Base-by-base conservation (phyloP, 2,888 invertebrate species). In the Drosophila pegasa region DNA sequence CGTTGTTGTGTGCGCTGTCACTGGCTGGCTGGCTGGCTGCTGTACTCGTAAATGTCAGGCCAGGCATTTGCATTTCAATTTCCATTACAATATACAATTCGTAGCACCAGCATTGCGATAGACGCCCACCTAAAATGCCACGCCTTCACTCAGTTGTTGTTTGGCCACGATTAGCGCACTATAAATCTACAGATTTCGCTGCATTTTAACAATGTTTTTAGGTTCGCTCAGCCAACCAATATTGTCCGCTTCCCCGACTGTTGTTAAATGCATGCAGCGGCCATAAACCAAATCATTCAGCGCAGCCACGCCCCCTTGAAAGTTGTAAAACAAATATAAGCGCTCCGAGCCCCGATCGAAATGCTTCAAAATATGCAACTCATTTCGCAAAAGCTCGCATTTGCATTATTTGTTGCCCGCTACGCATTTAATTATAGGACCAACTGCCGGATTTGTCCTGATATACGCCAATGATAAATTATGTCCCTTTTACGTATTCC, bases 121-220 rank as follows among this genome's bases (percentile, higher is more conserved):
- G 67, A 60, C 78, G 69, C 75, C 78, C 75, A 70, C 75, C 78
- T 60, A 77, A 72, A 57, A 14, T 59, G 66, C 27, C 45, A 63
- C 43, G 38, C 62, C 66, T 40, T 16, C 22, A 37, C 60, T 57
- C 48, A 57, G 41, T 64, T 84, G 61, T 65, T 73, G 84, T 83
- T 88, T 83, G 83, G 88, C 87, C 75, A 86, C 89, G 80, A 90
- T 90, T 90, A 88, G 81, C 81, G 88, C 55, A 77, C 80, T 76
- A 89, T 89, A 89, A 89, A 89, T 90, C 85, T 81, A 72, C 66
- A 78, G 87, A 86, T 84, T 80, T 82, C 80, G 84, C 76, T 75
- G 73, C 75, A 85, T 88, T 88, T 87, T 87, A 84, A 77, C 83
- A 84, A 80, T 83, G 86, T 82, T 84, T 83, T 83, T 81, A 48